These are phyloP conservation scores for Puma concolor DNA, from an alignment of 2,113 vertebrate species.

Conservation along the genomic window DNA sequence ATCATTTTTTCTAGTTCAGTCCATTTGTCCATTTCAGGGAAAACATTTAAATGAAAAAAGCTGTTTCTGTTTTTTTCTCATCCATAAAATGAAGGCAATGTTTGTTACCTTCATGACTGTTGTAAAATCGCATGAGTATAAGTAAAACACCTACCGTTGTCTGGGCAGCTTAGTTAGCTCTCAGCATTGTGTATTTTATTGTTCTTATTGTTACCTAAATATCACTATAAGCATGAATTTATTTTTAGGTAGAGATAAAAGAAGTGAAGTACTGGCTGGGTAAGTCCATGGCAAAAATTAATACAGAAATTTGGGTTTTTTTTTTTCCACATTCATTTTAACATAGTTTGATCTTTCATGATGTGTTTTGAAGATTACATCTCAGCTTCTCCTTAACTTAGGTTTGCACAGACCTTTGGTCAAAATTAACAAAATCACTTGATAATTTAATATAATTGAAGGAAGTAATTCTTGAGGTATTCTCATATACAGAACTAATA, in stretches of 20 bases:
- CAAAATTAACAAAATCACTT: slow-evolving; percentile 8
- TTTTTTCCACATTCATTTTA: slow-evolving; percentile 39
- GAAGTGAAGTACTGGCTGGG: not conserved
- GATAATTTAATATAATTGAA: not conserved
- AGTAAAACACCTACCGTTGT: not conserved
- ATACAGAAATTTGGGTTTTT: not conserved
- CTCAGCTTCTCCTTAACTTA: not conserved
- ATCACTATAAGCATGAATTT: not conserved
- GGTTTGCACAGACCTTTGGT: slow-evolving; percentile 9
- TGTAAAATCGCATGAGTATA: not conserved
- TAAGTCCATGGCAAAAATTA: slow-evolving; percentile 46
- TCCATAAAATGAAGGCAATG: not conserved
- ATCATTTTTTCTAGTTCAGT: not conserved
- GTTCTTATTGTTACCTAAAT: slow-evolving; percentile 23
- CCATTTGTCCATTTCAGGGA: not conserved
- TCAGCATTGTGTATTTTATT: not conserved
- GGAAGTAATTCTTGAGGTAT: slow-evolving; percentile 7
- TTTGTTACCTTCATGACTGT: not conserved
- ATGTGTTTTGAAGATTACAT: slow-evolving; percentile 9
- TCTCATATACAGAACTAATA: not conserved
- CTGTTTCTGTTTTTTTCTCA: not conserved
- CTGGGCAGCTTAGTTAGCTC: not conserved
- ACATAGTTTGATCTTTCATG: slow-evolving; percentile 20
- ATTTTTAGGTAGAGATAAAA: slow-evolving; percentile 8
- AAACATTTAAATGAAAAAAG: not conserved